A percentile compares a stretch with the other conserved stretches of the same genome.
Evolutionary conservation across 23 tunicate genomes (phyloP).

Genomic region (Trididemnum nubilum): DNA sequence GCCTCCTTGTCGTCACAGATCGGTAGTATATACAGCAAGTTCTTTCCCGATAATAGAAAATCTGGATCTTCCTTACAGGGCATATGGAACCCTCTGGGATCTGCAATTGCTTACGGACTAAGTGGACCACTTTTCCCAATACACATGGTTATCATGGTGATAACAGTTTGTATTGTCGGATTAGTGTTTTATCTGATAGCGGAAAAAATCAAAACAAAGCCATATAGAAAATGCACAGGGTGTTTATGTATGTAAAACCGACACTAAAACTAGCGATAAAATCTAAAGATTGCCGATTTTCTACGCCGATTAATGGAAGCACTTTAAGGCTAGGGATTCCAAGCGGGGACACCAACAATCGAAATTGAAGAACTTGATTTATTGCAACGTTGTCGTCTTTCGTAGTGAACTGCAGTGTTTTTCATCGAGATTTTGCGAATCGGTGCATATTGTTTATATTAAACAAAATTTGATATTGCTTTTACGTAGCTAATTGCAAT

Average conservation of each 20-base stretch:
- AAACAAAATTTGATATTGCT: no score
- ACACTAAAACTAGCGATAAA: no score
- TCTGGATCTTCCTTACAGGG: conserved; percentile 55
- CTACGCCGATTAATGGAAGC: no score
- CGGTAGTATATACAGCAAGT: conserved; percentile 42
- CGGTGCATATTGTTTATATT: no score
- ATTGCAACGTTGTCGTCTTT: no score
- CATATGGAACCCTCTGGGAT: conserved; percentile 78
- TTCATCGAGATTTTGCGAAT: no score
- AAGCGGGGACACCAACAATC: no score
- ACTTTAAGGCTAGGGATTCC: no score
- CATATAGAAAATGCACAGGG: conserved; percentile 38
- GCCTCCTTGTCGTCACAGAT: conserved; percentile 50
- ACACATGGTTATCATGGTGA: conserved; percentile 51
- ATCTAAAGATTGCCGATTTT: no score
- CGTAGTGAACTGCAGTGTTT: no score
- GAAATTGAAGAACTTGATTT: no score
- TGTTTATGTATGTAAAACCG: neutral
- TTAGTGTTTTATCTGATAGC: conserved; percentile 42
- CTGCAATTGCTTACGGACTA: conserved; percentile 67
- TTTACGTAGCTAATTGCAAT: no score
- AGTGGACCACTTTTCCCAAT: conserved; percentile 50
- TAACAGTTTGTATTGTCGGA: conserved; percentile 51
- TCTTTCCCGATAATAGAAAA: conserved; percentile 50
- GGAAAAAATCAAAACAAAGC: conserved; percentile 43